phyloP scores from a whole-genome alignment of 2,888 invertebrate species.

The Acrobasis repandana region DNA sequence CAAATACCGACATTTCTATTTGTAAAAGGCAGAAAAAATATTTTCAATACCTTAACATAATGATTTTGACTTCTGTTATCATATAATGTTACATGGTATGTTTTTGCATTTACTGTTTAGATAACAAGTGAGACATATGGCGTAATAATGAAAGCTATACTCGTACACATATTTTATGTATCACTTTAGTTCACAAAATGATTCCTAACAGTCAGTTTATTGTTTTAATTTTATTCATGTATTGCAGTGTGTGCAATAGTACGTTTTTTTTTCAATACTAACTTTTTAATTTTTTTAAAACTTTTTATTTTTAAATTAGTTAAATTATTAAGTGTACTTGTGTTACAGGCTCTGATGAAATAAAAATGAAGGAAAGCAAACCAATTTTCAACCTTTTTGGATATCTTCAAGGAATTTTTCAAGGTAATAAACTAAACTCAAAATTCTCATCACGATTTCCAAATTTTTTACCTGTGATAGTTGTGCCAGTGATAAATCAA shows the following conservation, averaged over 20 bases:
- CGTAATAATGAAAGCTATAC: slow-evolving; percentile 16
- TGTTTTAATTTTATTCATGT: slow-evolving; percentile 35
- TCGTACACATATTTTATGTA: slow-evolving; percentile 26
- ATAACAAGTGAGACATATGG: slow-evolving; percentile 32
- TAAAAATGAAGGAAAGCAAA: slow-evolving; percentile 29
- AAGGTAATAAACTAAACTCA: slow-evolving; percentile 12
- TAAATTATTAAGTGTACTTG: not conserved
- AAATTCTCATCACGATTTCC: slow-evolving; percentile 28
- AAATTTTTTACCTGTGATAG: slow-evolving; percentile 42
- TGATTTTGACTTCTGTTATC: too few relatives aligned
- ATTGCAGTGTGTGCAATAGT: not conserved
- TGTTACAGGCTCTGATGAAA: slow-evolving; percentile 35
- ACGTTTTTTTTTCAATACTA: not conserved
- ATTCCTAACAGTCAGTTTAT: slow-evolving; percentile 43
- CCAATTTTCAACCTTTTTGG: slow-evolving; percentile 30
- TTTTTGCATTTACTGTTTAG: slow-evolving; percentile 39
- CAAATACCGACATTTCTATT: too few relatives aligned
- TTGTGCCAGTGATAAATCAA: slow-evolving; percentile 47
- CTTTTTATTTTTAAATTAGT: not conserved
- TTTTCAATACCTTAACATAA: too few relatives aligned
- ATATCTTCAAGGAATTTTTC: slow-evolving; percentile 23
- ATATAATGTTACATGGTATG: slow-evolving; percentile 4
- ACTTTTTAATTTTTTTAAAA: too few relatives aligned
- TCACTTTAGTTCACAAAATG: slow-evolving; percentile 57
- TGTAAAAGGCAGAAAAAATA: too few relatives aligned